A percentile compares a stretch with the other conserved stretches of the same genome.
These are phyloP conservation scores for Hydrolagus colliei DNA, from an alignment of 2,797 vertebrate species.

Conservation along the genomic window DNA sequence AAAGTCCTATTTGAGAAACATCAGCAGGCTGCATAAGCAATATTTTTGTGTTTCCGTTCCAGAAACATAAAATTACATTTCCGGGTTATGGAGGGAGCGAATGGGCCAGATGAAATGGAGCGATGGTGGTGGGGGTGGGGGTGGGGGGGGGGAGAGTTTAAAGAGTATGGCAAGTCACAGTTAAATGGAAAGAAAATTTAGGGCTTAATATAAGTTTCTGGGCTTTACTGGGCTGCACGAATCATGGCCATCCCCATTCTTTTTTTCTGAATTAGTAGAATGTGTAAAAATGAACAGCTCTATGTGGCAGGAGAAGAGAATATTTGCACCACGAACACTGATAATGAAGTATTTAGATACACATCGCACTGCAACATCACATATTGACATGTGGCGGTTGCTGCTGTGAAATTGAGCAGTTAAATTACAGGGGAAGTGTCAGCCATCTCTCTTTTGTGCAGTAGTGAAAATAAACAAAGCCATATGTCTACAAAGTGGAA, in stretches of 20 bases:
- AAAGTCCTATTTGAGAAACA: too few relatives aligned
- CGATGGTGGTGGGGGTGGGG: too few relatives aligned
- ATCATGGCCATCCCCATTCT: too few relatives aligned
- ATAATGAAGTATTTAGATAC: background rate
- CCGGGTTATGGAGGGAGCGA: too few relatives aligned
- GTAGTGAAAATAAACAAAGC: background rate
- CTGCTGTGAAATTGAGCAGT: background rate
- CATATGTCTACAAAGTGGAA: background rate
- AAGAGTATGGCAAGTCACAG: too few relatives aligned
- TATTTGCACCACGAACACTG: background rate
- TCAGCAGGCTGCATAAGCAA: too few relatives aligned
- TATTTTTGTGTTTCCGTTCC: too few relatives aligned
- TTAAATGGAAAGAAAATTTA: too few relatives aligned
- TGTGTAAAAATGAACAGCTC: constrained; percentile 1
- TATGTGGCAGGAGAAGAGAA: too few relatives aligned
- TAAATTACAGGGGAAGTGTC: background rate
- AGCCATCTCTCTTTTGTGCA: background rate
- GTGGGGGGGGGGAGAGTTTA: too few relatives aligned
- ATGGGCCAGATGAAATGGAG: too few relatives aligned
- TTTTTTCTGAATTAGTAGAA: background rate
- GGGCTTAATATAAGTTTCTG: background rate
- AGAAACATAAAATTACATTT: too few relatives aligned
- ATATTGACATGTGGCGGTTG: background rate
- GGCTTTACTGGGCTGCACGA: background rate
- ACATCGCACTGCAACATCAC: background rate